Evolutionary conservation across 2,888 invertebrate genomes (phyloP), one percentile per base, ranked within the genome.

Genomic region (Hemistola chrysoprasaria): DNA sequence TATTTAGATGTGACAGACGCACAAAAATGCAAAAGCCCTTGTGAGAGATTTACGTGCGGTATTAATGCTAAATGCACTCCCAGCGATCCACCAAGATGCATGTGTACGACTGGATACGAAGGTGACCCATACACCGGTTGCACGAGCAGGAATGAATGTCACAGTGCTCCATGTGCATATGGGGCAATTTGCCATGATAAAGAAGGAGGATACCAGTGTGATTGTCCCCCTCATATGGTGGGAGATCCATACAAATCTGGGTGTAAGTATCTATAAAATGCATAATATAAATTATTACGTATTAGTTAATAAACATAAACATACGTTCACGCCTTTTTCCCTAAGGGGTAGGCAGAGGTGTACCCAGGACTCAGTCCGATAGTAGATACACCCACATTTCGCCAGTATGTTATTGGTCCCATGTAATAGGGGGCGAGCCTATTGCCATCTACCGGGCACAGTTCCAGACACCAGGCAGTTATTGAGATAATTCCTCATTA

Each of bases 21-120:
- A 22, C 95, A 95, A 71, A 94, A 94, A 71, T 97, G 97, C 72
- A 97, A 97, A 83, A 97, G 95, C 87, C 97, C 97, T 4, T 97
- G 97, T 72, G 96, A 97, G 76, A 91, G 97, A 46, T 96, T 95
- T 72, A 93, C 94, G 5, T 97, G 97, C 62, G 97, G 97, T 21
- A 93, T 97, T 31, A 97, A 97, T 70, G 94, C 97, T 2, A 95
- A 95, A 79, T 97, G 97, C 71, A 95, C 95, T 1, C 95, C 96
- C 0, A 94, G 94, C 44, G 95, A 97, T 80, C 97, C 97, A 5
- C 97, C 97, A 0, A 93, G 92, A 62, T 97, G 97, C 71, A 93
- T 95, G 92, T 97, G 97, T 73, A 93, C 94, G 78, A 90, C 93
- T 9, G 97, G 97, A 7, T 97, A 92, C 69, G 95, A 95, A 78